Evolutionary conservation across 2,113 vertebrate species (phyloP).

Genomic region (Triplophysa dalaica): DNA sequence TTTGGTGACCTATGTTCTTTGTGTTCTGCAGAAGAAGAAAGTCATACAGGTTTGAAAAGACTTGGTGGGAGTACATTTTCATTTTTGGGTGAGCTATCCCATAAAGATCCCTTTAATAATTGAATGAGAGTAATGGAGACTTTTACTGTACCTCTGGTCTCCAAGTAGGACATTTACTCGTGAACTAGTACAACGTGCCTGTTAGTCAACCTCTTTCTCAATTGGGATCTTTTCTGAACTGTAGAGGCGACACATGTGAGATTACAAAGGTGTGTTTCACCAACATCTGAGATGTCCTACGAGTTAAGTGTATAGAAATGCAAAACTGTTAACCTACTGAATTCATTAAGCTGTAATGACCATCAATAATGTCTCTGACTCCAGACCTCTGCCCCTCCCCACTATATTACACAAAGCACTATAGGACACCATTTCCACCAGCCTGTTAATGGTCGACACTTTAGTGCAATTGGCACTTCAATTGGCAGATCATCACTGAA

Average conservation of each 20-base stretch:
- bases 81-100: too few species aligned
- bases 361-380: conserved; percentile 17
- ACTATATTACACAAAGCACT: conserved; percentile 45
- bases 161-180: too few species aligned
- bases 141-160: too few species aligned
- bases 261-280: too few species aligned
- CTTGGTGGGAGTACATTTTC: too few species aligned
- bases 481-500: conserved; percentile 30
- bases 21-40: too few species aligned
- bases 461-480: conserved; percentile 45
- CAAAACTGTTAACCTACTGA: neutral
- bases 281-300: too few species aligned
- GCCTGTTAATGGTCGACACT: conserved; percentile 58
- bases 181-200: conserved; percentile 38
- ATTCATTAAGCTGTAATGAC: neutral
- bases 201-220: neutral
- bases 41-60: too few species aligned
- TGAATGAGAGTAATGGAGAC: too few species aligned
- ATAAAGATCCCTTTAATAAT: too few species aligned
- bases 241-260: too few species aligned
- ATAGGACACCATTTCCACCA: conserved; percentile 47
- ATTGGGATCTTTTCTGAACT: neutral
- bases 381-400: conserved; percentile 16
- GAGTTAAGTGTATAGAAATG: neutral
- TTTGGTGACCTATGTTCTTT: too few species aligned